Evolutionary conservation across 2,888 invertebrate genomes (phyloP), one percentile per base, ranked within the genome.

Genomic region (Heliconius cydno): DNA sequence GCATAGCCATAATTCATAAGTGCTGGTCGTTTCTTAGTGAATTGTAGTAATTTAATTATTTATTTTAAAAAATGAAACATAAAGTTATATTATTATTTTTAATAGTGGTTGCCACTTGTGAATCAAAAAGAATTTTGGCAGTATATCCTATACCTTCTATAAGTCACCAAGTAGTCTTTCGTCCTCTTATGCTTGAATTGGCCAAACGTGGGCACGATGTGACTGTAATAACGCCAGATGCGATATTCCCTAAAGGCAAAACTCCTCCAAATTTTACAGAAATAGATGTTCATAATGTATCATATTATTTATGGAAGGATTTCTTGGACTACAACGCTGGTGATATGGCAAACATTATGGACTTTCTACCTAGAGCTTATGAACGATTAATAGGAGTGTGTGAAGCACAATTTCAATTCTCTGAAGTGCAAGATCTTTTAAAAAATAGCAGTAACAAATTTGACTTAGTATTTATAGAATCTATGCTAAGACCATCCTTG

Each of bases 201-300:
- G 87, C 87, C 0, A 84, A 82, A 65, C 83, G 88, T 38, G 93
- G 94, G 3, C 93, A 95, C 81, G 86, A 93, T 66, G 80, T 94
- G 0, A 87, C 88, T 0, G 85, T 92, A 0, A 80, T 91, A 10
- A 91, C 93, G 2, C 75, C 93, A 13, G 81, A 91, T 80, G 90
- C 92, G 0, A 85, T 80, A 5, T 83, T 81, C 66, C 77, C 81
- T 4, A 90, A 91, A 41, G 90, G 93, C 0, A 30, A 83, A 68
- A 15, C 86, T 1, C 85, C 91, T 1, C 73, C 79, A 2, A 91
- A 90, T 80, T 74, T 90, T 0, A 89, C 86, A 19, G 89, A 91
- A 85, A 89, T 91, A 2, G 89, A 90, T 73, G 81, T 90, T 0
- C 89, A 89, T 34, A 85, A 90, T 34, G 30, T 73, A 57, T 73